Percentiles rank a stretch among this genome's conserved stretches.
Conservation (phyloP, 2,888 invertebrate species). For the Sepioteuthis lessoniana region DNA sequence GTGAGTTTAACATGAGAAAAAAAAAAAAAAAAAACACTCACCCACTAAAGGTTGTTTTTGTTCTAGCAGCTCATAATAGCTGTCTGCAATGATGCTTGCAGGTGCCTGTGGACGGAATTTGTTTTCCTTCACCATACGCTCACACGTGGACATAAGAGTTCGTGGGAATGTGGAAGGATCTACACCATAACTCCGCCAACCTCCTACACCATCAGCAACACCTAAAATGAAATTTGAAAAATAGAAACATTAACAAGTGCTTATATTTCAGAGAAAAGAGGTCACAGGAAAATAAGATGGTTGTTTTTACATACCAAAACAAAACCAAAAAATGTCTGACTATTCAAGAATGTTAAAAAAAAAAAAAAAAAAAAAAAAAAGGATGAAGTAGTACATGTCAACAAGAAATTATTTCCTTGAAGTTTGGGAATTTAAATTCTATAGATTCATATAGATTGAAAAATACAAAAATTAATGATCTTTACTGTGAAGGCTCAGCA, state of each 20-base stretch:
- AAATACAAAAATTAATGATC: too few relatives aligned
- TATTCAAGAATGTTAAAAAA: neutral
- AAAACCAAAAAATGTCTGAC: neutral
- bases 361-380: neutral
- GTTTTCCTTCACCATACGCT: constrained; percentile 88
- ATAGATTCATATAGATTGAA: too few relatives aligned
- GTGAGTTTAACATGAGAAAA: too few relatives aligned
- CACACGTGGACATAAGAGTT: constrained; percentile 94
- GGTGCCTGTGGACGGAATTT: constrained; percentile 89
- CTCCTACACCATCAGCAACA: constrained; percentile 98
- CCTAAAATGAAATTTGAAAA: constrained; percentile 79
- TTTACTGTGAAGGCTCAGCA: too few relatives aligned
- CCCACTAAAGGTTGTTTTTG: constrained; percentile 94
- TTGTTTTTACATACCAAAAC: neutral
- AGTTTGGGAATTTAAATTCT: too few relatives aligned
- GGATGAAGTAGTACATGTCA: neutral
- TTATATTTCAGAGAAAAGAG: neutral
- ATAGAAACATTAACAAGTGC: neutral
- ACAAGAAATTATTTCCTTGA: too few relatives aligned
- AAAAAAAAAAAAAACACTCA: constrained; percentile 73
- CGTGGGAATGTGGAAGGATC: constrained; percentile 97
- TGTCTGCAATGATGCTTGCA: constrained; percentile 89
- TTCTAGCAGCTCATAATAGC: constrained; percentile 92
- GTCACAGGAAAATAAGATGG: neutral
- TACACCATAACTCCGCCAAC: constrained; percentile 97